Base-by-base conservation (phyloP, 2,888 invertebrate genomes). In the Anodontia alba region DNA sequence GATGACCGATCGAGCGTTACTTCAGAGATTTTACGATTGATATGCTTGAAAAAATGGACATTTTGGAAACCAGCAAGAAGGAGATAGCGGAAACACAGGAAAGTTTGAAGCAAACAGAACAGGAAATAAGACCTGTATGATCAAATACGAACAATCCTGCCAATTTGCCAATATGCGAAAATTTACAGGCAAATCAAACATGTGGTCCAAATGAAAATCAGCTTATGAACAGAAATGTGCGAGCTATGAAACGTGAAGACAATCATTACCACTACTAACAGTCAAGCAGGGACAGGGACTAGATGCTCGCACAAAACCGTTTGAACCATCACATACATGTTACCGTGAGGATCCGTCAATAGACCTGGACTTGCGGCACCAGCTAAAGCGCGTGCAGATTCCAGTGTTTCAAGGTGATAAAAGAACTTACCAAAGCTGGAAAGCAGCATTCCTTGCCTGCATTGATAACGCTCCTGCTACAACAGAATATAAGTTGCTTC, bases 401-500 rank as follows among this genome's bases (percentile, higher is more conserved):
- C 49, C 49, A 49, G 49, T 49, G n/a, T 49, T 49, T 49, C 8
- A 49, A 5, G 49, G n/a, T 49, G 49, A 49, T 49, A 49, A 49
- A 10, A n/a, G n/a, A n/a, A n/a, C n/a, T n/a, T n/a, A n/a, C n/a
- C n/a, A n/a, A n/a, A n/a, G n/a, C n/a, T n/a, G n/a, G n/a, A n/a
- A n/a, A n/a, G n/a, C n/a, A n/a, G n/a, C n/a, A n/a, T n/a, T n/a
- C n/a, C n/a, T n/a, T n/a, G n/a, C n/a, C n/a, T n/a, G n/a, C n/a
- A n/a, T n/a, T n/a, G n/a, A n/a, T n/a, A n/a, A n/a, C n/a, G 49
- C 49, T 49, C 49, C 49, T 17, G 49, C 49, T 49, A 49, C 49
- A 49, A 5, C 49, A 17, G 49, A 49, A 20, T 49, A 49, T 20
- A 49, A 49, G 49, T 49, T 49, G n/a, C 49, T 49, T 5, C n/a